Evolutionary conservation across 2,113 vertebrate genomes (phyloP).

Genomic region (Corythaixoides concolor): DNA sequence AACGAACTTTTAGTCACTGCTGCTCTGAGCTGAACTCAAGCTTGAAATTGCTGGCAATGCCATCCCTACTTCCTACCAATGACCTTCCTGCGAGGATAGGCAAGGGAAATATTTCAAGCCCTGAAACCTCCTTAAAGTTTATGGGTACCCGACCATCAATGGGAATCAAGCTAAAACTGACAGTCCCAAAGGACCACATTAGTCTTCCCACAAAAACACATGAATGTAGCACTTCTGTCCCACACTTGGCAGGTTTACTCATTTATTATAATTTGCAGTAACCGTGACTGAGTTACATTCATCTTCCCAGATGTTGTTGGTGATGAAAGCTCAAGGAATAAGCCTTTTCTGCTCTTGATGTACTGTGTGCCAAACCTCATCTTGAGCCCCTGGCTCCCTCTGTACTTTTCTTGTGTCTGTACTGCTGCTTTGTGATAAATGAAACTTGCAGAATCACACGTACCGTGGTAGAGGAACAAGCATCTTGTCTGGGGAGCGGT

Average conservation of each 20-base stretch:
- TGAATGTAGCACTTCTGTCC: constrained; percentile 28
- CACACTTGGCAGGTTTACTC: constrained; percentile 44
- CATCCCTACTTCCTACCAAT: background rate
- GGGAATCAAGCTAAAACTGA: background rate
- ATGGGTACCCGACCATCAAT: background rate
- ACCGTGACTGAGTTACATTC: constrained; percentile 53
- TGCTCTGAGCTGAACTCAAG: background rate
- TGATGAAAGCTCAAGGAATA: constrained; percentile 60
- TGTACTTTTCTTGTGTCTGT: constrained; percentile 59
- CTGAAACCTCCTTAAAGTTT: background rate
- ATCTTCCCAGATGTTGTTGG: constrained; percentile 59
- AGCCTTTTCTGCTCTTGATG: constrained; percentile 49
- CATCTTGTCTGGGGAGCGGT: constrained; percentile 58
- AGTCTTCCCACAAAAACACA: constrained; percentile 6
- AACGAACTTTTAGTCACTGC: background rate
- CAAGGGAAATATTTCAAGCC: background rate
- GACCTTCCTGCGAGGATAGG: background rate
- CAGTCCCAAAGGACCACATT: background rate
- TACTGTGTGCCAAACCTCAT: constrained; percentile 51
- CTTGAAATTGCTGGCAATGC: background rate
- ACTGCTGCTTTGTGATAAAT: constrained; percentile 44
- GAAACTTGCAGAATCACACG: constrained; percentile 59
- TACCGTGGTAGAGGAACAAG: constrained; percentile 43
- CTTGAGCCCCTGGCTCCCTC: constrained; percentile 37
- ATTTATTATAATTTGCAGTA: constrained; percentile 60